Evolutionary conservation across 2,113 vertebrate genomes (phyloP), one percentile per base, ranked within the genome.

Genomic region (Pongo abelii): DNA sequence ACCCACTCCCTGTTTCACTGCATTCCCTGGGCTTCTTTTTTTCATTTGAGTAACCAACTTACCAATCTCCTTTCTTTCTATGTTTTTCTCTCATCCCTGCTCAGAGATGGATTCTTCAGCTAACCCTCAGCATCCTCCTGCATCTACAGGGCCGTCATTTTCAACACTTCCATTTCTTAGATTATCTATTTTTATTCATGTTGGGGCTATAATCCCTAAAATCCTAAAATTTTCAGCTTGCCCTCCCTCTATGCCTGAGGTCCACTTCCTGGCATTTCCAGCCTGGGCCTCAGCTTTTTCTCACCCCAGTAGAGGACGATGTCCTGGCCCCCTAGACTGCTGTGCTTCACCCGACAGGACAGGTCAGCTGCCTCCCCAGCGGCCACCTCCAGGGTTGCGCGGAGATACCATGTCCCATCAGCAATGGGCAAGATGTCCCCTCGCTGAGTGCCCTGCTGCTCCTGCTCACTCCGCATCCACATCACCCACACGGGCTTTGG

Each of bases 331-430:
- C 22, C 77, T 14, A 93, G n/a, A 72, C 95, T 97, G 77, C 90
- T 87, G 14, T 95, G 90, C 52, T 30, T 92, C 80, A 95, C 79
- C 1, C 0, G 2, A 27, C 72, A 97, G 7, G 14, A 52, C 8
- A 96, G 90, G 20, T 22, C 67, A 3, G 3, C 1, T 0, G 11
- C 7, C 8, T 93, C 52, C 1, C 3, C 48, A 43, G 57, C 13
- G 14, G 8, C 50, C 85, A 90, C 61, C 22, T 64, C 9, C 69
- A 93, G n/a, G 52, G 20, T 43, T 3, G 50, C 30, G 10, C 0
- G 2, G 48, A 91, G 81, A 90, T 87, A 97, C 86, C 90, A 97
- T 0, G 81, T 96, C 13, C 86, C 35, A 4, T 96, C 94, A 10
- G 61, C 8, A 16, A 74, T 38, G 40, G 90, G 78, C 52, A 94